Evolutionary conservation across 2,797 vertebrate species (phyloP), one percentile per base, ranked within the genome.

Genomic region (Platyrinchus mystaceus): DNA sequence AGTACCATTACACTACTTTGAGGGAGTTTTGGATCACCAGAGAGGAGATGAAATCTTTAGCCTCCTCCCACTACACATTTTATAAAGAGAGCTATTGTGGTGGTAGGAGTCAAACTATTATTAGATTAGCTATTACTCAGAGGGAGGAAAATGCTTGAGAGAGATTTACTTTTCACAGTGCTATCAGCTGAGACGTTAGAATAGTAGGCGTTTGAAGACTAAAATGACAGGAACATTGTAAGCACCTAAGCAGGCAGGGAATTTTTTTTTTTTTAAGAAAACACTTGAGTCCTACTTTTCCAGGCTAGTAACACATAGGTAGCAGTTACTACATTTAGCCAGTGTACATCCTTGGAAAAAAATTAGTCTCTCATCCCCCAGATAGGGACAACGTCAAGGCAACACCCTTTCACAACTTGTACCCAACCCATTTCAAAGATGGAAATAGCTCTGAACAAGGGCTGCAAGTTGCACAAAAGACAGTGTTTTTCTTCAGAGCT

Each of bases 101-200:
- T 90, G 49, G 66, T 76, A 94, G 70, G 49, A 96, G 52, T 91
- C 89, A 89, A 93, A 94, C 93, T 96, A 95, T 96, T 96, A 93
- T 96, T 96, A 95, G 91, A 88, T 90, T 88, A 93, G 85, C 79
- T 96, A 76, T 95, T 97, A 96, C 83, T 82, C 91, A 93, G 83
- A 82, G 84, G 73, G 84, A 93, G 49, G 55, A 91, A 96, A 95
- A 92, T 67, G 89, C 94, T 92, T 91, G 84, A 89, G 92, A 89
- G 92, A 95, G 91, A 93, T 94, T 92, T 92, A 86, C 79, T 92
- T 94, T 94, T 46, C 76, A 63, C 68, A 82, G 76, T 60, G 84
- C 87, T 96, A 93, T 97, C 96, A 93, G 92, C 79, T 82, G 91
- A 91, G 85, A 79, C 2, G 32, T 90, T 95, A 55, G 83, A 94